Percentiles rank a stretch among this genome's conserved stretches.
These are phyloP conservation scores for Potamarius usumacintae DNA, from an alignment of 2,113 vertebrate genomes.

Conservation along the genomic window DNA sequence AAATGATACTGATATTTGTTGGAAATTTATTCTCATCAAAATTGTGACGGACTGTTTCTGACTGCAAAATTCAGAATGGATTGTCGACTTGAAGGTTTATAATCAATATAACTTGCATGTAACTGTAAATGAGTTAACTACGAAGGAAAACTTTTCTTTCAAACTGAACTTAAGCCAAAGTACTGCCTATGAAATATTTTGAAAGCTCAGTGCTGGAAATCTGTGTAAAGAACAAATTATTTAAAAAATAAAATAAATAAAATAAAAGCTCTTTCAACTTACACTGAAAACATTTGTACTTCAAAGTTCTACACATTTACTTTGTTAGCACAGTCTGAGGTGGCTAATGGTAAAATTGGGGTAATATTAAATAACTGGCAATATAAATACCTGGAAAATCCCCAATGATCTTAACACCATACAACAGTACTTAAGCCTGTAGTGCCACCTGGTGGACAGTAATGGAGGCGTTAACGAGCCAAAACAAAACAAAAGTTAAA, in stretches of 20 bases:
- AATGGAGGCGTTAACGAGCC: too few relatives aligned
- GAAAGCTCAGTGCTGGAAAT: not conserved
- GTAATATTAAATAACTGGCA: not conserved
- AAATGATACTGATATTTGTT: not conserved
- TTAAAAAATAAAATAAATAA: too few relatives aligned
- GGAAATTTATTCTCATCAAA: not conserved
- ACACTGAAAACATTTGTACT: not conserved
- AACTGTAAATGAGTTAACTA: not conserved
- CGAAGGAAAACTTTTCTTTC: not conserved
- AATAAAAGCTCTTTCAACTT: not conserved
- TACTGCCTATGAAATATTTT: not conserved
- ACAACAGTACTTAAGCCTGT: conserved; percentile 10
- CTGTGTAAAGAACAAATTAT: not conserved
- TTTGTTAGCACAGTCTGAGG: not conserved
- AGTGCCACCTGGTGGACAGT: conserved; percentile 50
- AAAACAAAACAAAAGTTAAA: not conserved
- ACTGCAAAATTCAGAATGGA: not conserved
- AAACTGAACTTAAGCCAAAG: not conserved
- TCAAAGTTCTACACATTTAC: not conserved
- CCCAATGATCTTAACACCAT: not conserved
- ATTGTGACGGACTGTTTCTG: not conserved
- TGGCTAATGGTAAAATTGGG: not conserved
- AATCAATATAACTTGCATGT: not conserved
- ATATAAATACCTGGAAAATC: not conserved
- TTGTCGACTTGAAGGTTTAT: too few relatives aligned